These are phyloP conservation scores for Dermolepida albohirtum DNA, from an alignment of 2,888 invertebrate genomes.

Conservation along the genomic window DNA sequence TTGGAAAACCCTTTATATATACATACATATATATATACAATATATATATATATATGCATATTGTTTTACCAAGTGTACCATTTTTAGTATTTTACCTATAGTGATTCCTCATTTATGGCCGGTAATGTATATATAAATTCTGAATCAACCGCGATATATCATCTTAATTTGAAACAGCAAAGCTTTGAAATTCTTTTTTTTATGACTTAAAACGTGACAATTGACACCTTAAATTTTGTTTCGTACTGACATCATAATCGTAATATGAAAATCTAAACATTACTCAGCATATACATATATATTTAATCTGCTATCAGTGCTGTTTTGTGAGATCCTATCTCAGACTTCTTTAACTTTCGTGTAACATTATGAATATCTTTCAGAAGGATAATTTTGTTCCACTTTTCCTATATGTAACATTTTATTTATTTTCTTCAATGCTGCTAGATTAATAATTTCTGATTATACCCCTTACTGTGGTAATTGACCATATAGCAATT, in stretches of 20 bases:
- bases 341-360: slow-evolving; percentile 15
- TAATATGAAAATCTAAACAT: slow-evolving; percentile 7
- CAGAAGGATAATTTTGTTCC: slow-evolving; percentile 18
- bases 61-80: too few species aligned
- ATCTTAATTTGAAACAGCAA: slow-evolving; percentile 38
- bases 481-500: too few species aligned
- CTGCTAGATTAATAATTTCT: too few species aligned
- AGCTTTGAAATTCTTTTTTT: slow-evolving; percentile 41
- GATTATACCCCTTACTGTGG: too few species aligned
- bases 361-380: slow-evolving; percentile 17
- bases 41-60: too few species aligned
- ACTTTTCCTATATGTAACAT: neutral
- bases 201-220: slow-evolving; percentile 34
- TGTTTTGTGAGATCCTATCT: slow-evolving; percentile 9
- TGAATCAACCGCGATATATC: slow-evolving; percentile 44
- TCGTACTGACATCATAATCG: neutral
- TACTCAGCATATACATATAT: slow-evolving; percentile 14
- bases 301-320: slow-evolving; percentile 26
- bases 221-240: slow-evolving; percentile 30
- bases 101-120: too few species aligned
- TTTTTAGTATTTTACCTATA: too few species aligned
- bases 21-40: too few species aligned
- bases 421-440: too few species aligned
- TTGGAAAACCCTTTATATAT: too few species aligned
- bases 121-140: too few species aligned